These are phyloP conservation scores for Montipora capitata DNA, from an alignment of 92 coral and sea anemone species.

Conservation along the genomic window DNA sequence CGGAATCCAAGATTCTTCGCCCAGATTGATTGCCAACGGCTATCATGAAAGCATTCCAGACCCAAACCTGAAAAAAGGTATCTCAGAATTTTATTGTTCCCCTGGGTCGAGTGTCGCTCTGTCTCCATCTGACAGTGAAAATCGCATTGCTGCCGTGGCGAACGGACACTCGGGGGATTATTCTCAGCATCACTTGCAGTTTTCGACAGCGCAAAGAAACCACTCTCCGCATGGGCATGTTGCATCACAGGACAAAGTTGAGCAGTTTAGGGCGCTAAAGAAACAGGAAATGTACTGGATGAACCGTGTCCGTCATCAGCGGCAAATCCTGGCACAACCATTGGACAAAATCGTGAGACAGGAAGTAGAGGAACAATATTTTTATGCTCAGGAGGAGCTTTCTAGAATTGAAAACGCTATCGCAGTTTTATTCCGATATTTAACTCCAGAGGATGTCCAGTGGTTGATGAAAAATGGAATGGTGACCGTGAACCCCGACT, in stretches of 20 bases:
- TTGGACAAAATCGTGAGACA: conserved; percentile 80
- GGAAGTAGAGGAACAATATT: conserved; percentile 91
- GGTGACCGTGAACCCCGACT: conserved; percentile 5
- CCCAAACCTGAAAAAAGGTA: not conserved
- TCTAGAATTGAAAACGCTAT: conserved; percentile 81
- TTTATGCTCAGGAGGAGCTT: conserved; percentile 88
- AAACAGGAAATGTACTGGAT: conserved; percentile 81
- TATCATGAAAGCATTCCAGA: conserved; percentile 1
- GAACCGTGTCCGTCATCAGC: conserved; percentile 77
- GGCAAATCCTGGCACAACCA: conserved; percentile 84
- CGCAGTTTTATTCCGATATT: conserved; percentile 63
- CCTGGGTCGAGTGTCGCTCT: not conserved
- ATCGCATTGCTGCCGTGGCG: not conserved
- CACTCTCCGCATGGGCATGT: not conserved
- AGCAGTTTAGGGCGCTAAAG: conserved; percentile 53
- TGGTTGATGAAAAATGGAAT: conserved; percentile 66
- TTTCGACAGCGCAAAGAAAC: not conserved
- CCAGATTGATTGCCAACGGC: conserved; percentile 13
- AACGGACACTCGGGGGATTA: not conserved
- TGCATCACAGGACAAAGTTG: conserved; percentile 44
- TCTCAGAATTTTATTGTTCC: not conserved
- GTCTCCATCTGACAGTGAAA: not conserved
- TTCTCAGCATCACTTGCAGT: not conserved
- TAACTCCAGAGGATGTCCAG: conserved; percentile 69
- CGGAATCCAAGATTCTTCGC: not conserved